Evolutionary conservation across 1,140 invertebrate genomes (phyloP), one percentile per base, ranked within the genome.

Genomic region (Drosophila mauritiana): DNA sequence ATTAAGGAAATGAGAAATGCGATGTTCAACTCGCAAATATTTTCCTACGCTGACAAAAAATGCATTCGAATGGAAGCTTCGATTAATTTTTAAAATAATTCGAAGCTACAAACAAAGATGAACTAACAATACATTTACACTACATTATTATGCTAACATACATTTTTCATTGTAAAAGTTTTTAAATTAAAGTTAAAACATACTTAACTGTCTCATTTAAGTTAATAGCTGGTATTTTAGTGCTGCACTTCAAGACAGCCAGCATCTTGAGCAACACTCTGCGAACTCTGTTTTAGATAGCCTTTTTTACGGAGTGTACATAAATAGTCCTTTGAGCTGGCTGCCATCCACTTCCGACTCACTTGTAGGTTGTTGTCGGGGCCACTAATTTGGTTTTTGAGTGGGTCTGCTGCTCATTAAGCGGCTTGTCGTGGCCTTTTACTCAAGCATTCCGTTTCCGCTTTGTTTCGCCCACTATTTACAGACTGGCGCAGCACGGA

Each of bases 401-500:
- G 65, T 78, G 68, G 82, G 43, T 62, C 58, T 64, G 52, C 55
- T 40, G 53, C 76, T 89, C 84, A 89, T 80, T 90, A 80, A 90
- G 80, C 59, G 68, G 84, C 80, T 78, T 56, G 49, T 70, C 39
- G 27, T 48, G n/a, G 27, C 42, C 52, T 56, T 13, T 27, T 57
- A 56, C 67, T 70, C 36, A 70, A 69, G 67, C 36, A 56, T 70
- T 56, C 65, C 40, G 36, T 70, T 70, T 69, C 42, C 6, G 34
- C 13, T 40, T 58, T 68, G 36, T 64, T 36, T 80, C 84, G 63
- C 83, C 56, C 20, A 25, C 20, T 48, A 48, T 83, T 92, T 92
- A 67, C 93, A 96, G 96, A 96, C 93, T 97, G 96, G 96, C 89
- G 91, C 81, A 95, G 96, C 91, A 95, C 95, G 90, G 94, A 95